Evolutionary conservation across 2,888 invertebrate genomes (phyloP).

Genomic region (Timema podura): DNA sequence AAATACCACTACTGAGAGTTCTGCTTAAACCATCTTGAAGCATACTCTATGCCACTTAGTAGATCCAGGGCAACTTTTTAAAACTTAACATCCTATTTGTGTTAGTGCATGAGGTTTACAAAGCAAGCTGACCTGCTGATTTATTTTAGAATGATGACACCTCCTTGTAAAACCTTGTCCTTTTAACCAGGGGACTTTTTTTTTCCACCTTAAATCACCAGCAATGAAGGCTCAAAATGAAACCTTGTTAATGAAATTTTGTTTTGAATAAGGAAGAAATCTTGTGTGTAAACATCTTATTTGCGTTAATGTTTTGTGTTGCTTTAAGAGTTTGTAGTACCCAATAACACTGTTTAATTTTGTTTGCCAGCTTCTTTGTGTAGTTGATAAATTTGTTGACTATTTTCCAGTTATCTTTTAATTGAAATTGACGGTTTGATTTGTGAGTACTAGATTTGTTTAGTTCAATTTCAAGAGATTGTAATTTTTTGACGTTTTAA

Average conservation of each 20-base stretch:
- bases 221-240: conserved; percentile 32
- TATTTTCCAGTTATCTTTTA: no score
- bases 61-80: conserved; percentile 28
- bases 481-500: no score
- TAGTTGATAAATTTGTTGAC: no score
- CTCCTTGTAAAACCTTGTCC: conserved; percentile 28
- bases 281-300: no score
- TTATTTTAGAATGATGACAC: conserved; percentile 30
- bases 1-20: conserved; percentile 58
- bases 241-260: conserved; percentile 17
- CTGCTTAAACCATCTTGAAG: conserved; percentile 46
- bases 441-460: no score
- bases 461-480: no score
- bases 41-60: conserved; percentile 27
- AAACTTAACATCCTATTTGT: conserved; percentile 33
- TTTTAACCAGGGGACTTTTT: conserved; percentile 15
- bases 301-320: no score
- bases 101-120: conserved; percentile 32
- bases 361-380: no score
- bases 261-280: no score
- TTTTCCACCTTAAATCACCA: conserved; percentile 24
- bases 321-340: no score
- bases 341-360: no score
- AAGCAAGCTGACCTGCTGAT: conserved; percentile 31
- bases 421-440: no score